A percentile compares a stretch with the other conserved stretches of the same genome.
phyloP scores from a whole-genome alignment of 2,113 vertebrate genomes.

The Leucoraja erinaceus region DNA sequence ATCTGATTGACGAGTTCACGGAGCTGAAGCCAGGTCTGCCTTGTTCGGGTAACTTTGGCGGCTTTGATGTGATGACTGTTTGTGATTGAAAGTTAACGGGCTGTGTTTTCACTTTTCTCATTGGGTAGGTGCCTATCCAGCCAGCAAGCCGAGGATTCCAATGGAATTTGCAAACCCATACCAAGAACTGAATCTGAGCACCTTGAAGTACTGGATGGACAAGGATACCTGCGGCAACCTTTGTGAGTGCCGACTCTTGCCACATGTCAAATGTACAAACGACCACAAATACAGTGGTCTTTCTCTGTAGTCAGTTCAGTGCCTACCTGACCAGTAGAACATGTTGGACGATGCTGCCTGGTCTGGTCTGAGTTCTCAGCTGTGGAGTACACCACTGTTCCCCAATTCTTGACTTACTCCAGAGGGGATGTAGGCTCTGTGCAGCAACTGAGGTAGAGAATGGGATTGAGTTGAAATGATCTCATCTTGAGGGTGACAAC shows the following conservation, averaged over 20 bases:
- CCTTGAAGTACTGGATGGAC: slow-evolving; percentile 11
- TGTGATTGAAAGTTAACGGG: background rate
- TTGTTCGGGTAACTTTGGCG: background rate
- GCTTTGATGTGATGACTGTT: background rate
- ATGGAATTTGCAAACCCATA: background rate
- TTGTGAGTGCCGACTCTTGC: background rate
- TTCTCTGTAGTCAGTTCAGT: background rate
- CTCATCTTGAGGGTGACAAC: background rate
- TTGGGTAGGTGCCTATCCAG: slow-evolving; percentile 5
- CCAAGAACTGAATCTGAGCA: background rate
- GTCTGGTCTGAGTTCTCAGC: too few species aligned
- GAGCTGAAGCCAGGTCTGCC: slow-evolving; percentile 25
- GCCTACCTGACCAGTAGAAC: background rate
- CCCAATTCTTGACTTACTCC: background rate
- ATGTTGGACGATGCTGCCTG: too few species aligned
- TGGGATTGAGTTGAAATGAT: background rate
- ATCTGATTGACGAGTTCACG: background rate
- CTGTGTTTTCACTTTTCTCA: background rate
- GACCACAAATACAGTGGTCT: background rate
- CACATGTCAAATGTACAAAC: background rate
- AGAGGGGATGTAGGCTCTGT: background rate
- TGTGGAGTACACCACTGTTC: background rate
- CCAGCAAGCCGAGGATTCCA: background rate
- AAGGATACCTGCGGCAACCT: background rate
- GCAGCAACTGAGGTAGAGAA: background rate